Evolutionary conservation across 2,888 invertebrate species (phyloP).

Genomic region (Craniophora ligustri): DNA sequence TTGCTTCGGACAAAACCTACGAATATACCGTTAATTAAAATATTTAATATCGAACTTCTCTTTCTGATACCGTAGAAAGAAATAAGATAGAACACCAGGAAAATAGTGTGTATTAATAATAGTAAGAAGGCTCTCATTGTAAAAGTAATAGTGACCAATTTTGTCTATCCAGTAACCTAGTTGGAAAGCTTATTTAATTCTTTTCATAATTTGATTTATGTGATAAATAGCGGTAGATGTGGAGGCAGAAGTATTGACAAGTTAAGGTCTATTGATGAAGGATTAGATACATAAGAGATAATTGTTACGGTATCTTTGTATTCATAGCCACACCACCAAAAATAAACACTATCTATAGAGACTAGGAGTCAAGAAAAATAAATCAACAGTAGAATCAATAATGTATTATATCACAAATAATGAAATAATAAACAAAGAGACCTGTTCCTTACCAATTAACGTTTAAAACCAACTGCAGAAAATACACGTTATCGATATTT

Average conservation of each 20-base stretch:
- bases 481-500: conserved; percentile 32
- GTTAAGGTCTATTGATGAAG: not conserved
- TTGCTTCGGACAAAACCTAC: conserved; percentile 25
- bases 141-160: conserved; percentile 2
- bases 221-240: conserved; percentile 5
- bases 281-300: no score
- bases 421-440: not conserved
- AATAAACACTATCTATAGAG: no score
- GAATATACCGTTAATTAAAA: conserved; percentile 46
- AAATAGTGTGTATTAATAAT: conserved; percentile 35
- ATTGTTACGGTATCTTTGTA: not conserved
- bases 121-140: conserved; percentile 23
- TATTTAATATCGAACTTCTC: conserved; percentile 18
- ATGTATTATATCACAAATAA: no score
- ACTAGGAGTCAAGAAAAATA: no score
- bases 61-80: conserved; percentile 16
- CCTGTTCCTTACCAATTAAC: not conserved
- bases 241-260: not conserved
- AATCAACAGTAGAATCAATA: no score
- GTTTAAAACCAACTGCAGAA: not conserved
- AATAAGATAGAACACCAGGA: conserved; percentile 41
- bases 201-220: conserved; percentile 21
- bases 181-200: conserved; percentile 10
- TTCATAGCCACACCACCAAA: no score
- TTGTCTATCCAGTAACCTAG: conserved; percentile 23